Conservation (phyloP, 1,140 invertebrate species). For the Meloidogyne floridensis region DNA sequence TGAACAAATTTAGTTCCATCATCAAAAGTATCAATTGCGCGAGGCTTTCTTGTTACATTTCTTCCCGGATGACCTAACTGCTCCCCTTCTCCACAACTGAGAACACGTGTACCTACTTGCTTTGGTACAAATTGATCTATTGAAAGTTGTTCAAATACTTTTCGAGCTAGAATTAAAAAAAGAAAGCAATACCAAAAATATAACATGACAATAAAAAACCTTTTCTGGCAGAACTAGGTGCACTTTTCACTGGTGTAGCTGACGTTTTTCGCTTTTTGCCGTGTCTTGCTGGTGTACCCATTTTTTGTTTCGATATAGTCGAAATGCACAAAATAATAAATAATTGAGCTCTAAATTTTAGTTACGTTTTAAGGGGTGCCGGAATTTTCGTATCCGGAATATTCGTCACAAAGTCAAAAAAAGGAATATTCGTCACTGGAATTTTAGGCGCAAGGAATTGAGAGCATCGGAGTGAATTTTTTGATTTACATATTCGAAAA, state of each 20-base stretch:
- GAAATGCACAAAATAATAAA: not conserved
- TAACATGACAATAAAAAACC: not conserved
- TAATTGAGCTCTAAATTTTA: no score
- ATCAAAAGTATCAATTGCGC: constrained; percentile 57
- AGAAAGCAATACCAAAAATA: not conserved
- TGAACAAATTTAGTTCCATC: constrained; percentile 52
- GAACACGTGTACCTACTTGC: constrained; percentile 38
- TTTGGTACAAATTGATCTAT: constrained; percentile 32
- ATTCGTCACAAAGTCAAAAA: no score
- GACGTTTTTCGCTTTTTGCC: constrained; percentile 15
- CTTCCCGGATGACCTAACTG: constrained; percentile 63
- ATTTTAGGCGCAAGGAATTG: no score
- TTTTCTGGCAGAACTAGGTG: constrained; percentile 15
- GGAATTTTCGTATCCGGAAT: no score
- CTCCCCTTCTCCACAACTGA: constrained; percentile 56
- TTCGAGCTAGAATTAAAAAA: constrained; percentile 20
- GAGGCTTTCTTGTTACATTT: constrained; percentile 57
- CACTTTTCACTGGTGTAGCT: not conserved
- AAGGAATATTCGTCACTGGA: no score
- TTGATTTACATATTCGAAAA: no score
- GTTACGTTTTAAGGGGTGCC: no score
- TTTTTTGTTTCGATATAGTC: not conserved
- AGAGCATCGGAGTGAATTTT: no score
- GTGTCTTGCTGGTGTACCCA: constrained; percentile 12
- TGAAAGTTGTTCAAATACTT: constrained; percentile 24